Evolutionary conservation across 2,888 invertebrate species (phyloP), one percentile per base, ranked within the genome.

Genomic region (Tuberolachnus salignus): DNA sequence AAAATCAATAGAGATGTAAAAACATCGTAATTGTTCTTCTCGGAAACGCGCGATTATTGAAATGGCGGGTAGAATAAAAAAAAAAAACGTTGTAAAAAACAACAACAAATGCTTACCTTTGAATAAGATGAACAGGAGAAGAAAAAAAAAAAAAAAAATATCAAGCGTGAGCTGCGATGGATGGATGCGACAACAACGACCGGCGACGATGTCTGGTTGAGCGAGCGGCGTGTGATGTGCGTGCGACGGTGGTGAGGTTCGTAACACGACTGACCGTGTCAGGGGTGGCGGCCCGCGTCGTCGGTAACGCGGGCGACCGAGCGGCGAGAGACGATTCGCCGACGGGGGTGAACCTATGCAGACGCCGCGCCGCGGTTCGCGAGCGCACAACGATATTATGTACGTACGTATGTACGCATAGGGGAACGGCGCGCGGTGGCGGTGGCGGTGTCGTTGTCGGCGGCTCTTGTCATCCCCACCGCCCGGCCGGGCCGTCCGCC

Each of bases 401-500:
- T 26, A 59, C 8, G 9, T 8, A 21, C 11, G 16, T 11, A 46
- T 23, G 8, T 16, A 23, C 16, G 21, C 26, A 67, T 19, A 13
- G 34, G 72, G 63, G 63, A 63, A 51, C 63, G 26, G 63, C 4
- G 49, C 59, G 59, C 44, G 57, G 23, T 14, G 21, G n/a, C 44
- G 63, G 21, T 21, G 16, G 57, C n/a, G 69, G 19, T 49, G 57
- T 14, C 6, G 34, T 21, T 46, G 72, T 46, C 61, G 46, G 57
- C 78, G 69, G 78, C 49, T 51, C 78, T 78, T 78, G 78, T 78
- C 78, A 78, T 78, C 78, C 78, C 78, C 69, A 75, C 75, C 42
- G 26, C 42, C 21, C 26, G 13, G 10, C 13, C 34, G 21, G 23
- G n/a, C 34, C 16, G 16, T 8, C 21, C 44, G 57, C 44, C 57